Evolutionary conservation across 2,797 vertebrate species (phyloP).

Genomic region (Limnodromus scolopaceus): DNA sequence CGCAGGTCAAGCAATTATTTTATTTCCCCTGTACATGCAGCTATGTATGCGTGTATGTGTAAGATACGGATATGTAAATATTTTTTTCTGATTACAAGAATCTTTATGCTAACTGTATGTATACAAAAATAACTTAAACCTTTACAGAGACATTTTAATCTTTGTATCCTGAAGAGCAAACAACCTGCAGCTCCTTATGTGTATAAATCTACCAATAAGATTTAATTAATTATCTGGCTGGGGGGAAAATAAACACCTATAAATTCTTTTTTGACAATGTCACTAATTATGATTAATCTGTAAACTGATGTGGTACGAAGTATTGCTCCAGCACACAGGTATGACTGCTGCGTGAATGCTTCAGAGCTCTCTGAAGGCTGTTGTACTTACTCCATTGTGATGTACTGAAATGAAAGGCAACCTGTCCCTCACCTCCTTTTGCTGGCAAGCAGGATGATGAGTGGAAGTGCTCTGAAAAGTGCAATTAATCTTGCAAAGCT

Average conservation of each 20-base stretch:
- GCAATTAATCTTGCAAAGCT: background rate
- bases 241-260: background rate
- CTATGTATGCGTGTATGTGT: fast-evolving
- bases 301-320: background rate
- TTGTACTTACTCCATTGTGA: background rate
- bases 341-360: fast-evolving
- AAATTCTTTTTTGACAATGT: background rate
- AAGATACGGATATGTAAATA: background rate
- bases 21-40: background rate
- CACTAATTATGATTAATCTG: background rate
- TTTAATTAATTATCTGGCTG: background rate
- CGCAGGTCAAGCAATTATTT: background rate
- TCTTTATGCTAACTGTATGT: background rate
- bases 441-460: background rate
- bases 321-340: background rate
- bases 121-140: background rate
- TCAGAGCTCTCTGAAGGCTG: background rate
- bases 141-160: background rate
- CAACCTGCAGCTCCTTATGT: background rate
- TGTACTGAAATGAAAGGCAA: background rate
- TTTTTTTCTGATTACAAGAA: background rate
- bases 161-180: background rate
- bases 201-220: background rate
- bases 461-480: background rate
- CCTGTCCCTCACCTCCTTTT: background rate